Evolutionary conservation across 2,888 invertebrate genomes (phyloP).

Genomic region (Apamea crenata): DNA sequence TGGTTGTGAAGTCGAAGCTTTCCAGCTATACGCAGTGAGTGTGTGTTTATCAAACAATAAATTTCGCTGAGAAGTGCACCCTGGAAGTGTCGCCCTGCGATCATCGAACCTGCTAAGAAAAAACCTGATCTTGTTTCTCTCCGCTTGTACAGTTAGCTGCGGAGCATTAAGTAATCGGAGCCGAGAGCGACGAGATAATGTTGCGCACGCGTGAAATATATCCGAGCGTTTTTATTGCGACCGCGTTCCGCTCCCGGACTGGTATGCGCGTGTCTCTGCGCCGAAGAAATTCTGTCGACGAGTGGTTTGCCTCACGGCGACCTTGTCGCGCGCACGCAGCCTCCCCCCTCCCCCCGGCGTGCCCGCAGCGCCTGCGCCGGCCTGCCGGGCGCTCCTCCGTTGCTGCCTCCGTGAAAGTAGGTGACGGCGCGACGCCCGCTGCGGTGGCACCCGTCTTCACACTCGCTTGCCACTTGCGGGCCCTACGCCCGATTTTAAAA

Average conservation of each 20-base stretch:
- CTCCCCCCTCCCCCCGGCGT: conserved; percentile 68
- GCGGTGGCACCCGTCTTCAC: conserved; percentile 76
- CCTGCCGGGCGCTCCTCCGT: conserved; percentile 72
- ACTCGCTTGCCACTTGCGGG: conserved; percentile 74
- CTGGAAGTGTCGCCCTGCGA: conserved; percentile 80
- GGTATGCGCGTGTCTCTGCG: conserved; percentile 86
- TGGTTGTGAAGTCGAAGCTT: neutral
- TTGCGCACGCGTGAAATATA: conserved; percentile 90
- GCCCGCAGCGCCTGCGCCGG: conserved; percentile 66
- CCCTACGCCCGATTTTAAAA: conserved; percentile 81
- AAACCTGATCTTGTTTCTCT: conserved; percentile 88
- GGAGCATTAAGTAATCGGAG: conserved; percentile 89
- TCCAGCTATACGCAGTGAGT: conserved; percentile 10
- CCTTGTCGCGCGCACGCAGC: conserved; percentile 83
- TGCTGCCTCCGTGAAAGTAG: conserved; percentile 87
- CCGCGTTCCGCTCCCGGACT: conserved; percentile 86
- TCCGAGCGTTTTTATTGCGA: conserved; percentile 88
- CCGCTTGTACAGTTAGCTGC: conserved; percentile 87
- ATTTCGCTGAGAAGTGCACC: conserved; percentile 74
- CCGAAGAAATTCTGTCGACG: conserved; percentile 88
- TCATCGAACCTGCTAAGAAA: conserved; percentile 86
- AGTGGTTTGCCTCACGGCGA: conserved; percentile 90
- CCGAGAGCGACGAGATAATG: conserved; percentile 88
- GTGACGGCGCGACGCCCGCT: conserved; percentile 78
- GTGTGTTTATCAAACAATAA: conserved; percentile 51